Percentiles rank a stretch among this genome's conserved stretches.
phyloP scores from a whole-genome alignment of 2,888 invertebrate species.

The Electrophaes corylata region DNA sequence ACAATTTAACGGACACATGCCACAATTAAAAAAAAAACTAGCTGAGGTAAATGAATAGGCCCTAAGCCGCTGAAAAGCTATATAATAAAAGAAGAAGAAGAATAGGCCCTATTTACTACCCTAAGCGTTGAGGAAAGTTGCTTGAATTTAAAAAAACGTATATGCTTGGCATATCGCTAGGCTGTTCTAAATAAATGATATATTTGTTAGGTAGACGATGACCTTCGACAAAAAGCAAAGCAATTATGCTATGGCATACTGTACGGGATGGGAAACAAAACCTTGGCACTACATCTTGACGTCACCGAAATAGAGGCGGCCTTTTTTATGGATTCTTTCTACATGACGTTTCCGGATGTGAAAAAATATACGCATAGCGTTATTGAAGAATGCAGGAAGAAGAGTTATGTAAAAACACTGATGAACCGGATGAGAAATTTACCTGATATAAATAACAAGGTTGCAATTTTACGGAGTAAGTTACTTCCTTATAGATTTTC shows the following conservation, averaged over 20 bases:
- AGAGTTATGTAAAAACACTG: constrained; percentile 94
- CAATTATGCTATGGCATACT: constrained; percentile 98
- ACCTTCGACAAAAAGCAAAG: constrained; percentile 93
- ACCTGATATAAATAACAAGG: constrained; percentile 85
- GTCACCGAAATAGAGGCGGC: constrained; percentile 91
- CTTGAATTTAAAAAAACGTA: no score
- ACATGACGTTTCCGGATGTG: constrained; percentile 89
- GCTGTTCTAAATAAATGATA: neutral
- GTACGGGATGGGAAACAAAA: constrained; percentile 96
- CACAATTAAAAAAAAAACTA: no score
- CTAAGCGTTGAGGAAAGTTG: no score
- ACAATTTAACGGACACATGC: no score
- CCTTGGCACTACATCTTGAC: constrained; percentile 91
- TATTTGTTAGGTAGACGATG: constrained; percentile 86
- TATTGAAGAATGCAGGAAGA: constrained; percentile 86
- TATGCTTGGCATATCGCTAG: neutral
- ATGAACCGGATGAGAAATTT: constrained; percentile 91
- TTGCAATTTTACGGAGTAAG: constrained; percentile 3
- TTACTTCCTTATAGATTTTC: neutral
- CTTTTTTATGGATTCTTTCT: constrained; percentile 91
- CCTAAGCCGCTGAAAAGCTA: no score
- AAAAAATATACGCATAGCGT: constrained; percentile 80
- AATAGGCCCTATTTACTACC: no score
- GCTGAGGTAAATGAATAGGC: no score
- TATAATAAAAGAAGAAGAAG: no score